These are phyloP conservation scores for Sitta carolinensis DNA, from an alignment of 2,797 vertebrate genomes.

Conservation along the genomic window DNA sequence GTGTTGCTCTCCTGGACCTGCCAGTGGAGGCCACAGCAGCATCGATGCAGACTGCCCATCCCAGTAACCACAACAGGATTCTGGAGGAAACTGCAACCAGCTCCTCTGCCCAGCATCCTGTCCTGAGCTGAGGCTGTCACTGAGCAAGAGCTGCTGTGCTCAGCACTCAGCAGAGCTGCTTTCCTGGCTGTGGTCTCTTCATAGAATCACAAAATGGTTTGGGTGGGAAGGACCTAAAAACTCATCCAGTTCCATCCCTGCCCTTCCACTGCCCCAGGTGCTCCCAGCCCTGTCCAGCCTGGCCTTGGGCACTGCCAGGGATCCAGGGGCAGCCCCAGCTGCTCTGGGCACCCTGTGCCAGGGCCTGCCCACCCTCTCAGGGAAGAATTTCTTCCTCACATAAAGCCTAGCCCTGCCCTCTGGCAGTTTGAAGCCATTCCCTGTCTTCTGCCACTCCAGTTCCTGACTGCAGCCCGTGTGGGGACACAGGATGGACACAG, in stretches of 20 bases:
- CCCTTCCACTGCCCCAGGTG: not conserved
- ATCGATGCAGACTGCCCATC: not conserved
- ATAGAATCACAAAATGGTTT: not conserved
- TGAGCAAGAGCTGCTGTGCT: not conserved
- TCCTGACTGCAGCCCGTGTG: fast-evolving
- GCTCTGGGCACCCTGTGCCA: not conserved
- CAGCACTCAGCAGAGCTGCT: not conserved
- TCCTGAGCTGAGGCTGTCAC: not conserved
- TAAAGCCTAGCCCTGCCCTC: not conserved
- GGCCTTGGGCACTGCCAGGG: not conserved
- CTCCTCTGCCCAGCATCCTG: not conserved
- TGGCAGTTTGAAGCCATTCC: not conserved
- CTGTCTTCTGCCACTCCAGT: not conserved
- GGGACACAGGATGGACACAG: not conserved
- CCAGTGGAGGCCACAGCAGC: not conserved
- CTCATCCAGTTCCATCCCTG: fast-evolving
- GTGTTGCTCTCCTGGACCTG: not conserved
- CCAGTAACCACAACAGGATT: not conserved
- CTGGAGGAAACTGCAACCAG: not conserved
- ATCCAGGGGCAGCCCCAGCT: not conserved
- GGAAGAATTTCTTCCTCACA: not conserved
- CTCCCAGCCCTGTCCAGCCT: not conserved
- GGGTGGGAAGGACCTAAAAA: not conserved
- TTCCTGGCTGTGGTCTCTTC: not conserved
- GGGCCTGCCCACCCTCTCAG: fast-evolving